Base-by-base conservation (phyloP, 2,113 vertebrate species). In the Crotalus helleri region DNA sequence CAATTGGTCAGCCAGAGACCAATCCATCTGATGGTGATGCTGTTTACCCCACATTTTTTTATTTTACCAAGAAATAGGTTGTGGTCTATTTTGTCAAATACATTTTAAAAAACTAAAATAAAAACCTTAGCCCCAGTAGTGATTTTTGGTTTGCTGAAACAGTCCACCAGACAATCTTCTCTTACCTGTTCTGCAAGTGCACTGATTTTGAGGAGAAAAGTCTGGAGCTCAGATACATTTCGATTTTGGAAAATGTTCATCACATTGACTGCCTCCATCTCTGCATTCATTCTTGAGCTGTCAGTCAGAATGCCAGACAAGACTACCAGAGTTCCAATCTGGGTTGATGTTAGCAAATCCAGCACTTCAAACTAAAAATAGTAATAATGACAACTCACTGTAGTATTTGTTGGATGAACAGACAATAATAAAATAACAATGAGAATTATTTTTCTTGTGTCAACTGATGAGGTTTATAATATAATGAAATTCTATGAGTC, bases 321-420 rank as follows among this genome's bases (percentile, higher is more conserved):
- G 58, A 94, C 26, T 0, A 96, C 58, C 0, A 96, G 55, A 15
- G 94, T 93, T 59, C 92, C 58, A 8, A 94, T 64, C 89, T 96
- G 96, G 10, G 87, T 55, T 13, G 93, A 39, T 2, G 61, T 96
- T 24, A 96, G 57, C 46, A 92, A 15, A 57, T 93, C 69, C 24
- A 93, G 33, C 64, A 90, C 93, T 21, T 94, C 92, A 69, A 93
- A 95, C 95, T 96, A 53, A 13, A 87, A 44, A 39, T 57, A 85
- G 21, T 85, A 44, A 57, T 51, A 74, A 12, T 29, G 26, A 87
- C 44, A 53, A n/a, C 29, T 69, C 64, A n/a, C 12, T 69, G 64
- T 69, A 69, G 4, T n/a, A 69, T 69, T n/a, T 69, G 64, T 69
- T 69, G 12, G 64, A 69, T 69, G 64, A 69, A 33, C 64, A n/a